Conservation (phyloP, 2,888 invertebrate species). For the Patella pellucida region DNA sequence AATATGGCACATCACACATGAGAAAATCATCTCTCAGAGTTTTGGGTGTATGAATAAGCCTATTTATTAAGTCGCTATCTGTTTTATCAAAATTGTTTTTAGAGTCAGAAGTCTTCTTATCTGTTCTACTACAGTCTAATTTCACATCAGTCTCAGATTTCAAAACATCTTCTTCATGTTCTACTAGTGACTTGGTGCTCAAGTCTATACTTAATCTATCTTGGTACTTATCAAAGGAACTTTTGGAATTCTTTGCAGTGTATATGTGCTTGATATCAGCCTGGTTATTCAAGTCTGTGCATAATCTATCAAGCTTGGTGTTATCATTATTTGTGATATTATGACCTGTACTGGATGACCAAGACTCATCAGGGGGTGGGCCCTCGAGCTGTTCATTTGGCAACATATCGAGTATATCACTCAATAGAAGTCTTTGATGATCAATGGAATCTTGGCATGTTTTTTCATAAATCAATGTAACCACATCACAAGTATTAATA, state of each 20-base stretch:
- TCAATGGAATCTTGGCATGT: too few relatives aligned
- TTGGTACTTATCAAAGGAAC: background rate
- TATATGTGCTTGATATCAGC: background rate
- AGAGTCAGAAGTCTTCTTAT: conserved; percentile 1
- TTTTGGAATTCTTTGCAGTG: background rate
- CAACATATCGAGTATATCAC: too few relatives aligned
- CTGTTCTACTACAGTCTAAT: background rate
- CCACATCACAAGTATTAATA: too few relatives aligned
- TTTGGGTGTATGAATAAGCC: background rate
- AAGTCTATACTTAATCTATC: background rate
- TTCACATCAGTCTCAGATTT: background rate
- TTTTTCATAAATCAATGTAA: too few relatives aligned
- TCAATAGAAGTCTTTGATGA: too few relatives aligned
- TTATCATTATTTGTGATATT: background rate
- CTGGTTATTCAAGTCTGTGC: background rate
- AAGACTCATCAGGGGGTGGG: background rate
- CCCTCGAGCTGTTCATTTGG: too few relatives aligned
- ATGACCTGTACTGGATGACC: background rate
- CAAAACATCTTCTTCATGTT: background rate
- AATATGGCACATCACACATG: too few relatives aligned
- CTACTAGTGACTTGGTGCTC: background rate
- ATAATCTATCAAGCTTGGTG: background rate
- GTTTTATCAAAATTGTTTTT: conserved; percentile 2
- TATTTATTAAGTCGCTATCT: conserved; percentile 4
- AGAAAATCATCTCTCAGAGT: background rate